Evolutionary conservation across 2,797 vertebrate species (phyloP), one percentile per base, ranked within the genome.

Genomic region (Helarctos malayanus): DNA sequence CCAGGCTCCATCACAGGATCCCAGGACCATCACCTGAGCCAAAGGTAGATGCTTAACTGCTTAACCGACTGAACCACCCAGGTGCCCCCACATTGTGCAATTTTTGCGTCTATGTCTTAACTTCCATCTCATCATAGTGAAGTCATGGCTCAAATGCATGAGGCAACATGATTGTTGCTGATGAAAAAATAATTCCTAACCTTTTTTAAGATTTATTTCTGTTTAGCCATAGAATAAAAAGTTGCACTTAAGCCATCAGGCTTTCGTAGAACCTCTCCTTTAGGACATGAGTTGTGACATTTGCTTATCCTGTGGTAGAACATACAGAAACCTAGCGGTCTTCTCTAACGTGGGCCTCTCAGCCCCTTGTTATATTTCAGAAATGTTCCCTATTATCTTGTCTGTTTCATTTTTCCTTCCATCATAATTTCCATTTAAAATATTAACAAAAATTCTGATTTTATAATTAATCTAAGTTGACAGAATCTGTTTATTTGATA

Each of bases 91-190:
- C 71, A 61, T 38, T 87, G 38, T 35, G n/a, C 71, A 76, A 47
- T 27, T 95, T 88, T 81, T 82, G 79, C 45, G 56, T 49, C 27
- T 19, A 25, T 76, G 0, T 71, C 0, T 80, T 87, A 57, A 59
- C 35, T 94, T 93, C 11, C 0, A 45, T 65, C 49, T 89, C n/a
- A 57, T 35, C 29, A 57, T 35, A 29, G 59, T 68, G 38, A 84
- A 49, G 35, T 87, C 59, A 47, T 54, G 14, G 25, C 23, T 68
- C 49, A 82, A 23, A 75, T 14, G 16, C 61, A 35, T 35, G 21
- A 94, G 35, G 27, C 12, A 81, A 59, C 49, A n/a, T 91, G 78
- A 89, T 69, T 91, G 25, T 61, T 76, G 18, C n/a, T 95, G 47
- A 59, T 52, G n/a, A 83, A 94, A 89, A 82, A 38, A 32, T 35